Evolutionary conservation across 2,797 vertebrate species (phyloP).

Genomic region (Heterohyrax brucei): DNA sequence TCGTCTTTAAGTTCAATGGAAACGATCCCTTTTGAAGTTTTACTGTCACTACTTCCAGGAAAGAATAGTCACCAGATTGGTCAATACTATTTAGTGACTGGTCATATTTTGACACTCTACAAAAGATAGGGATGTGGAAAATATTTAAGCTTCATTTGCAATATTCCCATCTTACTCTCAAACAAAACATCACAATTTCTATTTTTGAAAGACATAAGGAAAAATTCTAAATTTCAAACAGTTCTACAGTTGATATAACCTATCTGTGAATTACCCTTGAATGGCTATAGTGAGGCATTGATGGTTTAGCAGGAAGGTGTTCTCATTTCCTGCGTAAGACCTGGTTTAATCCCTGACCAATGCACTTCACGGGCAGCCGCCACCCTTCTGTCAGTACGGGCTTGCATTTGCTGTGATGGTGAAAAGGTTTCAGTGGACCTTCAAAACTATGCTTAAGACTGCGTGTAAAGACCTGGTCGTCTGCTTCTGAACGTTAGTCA

Average conservation of each 20-base stretch:
- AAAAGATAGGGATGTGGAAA: slow-evolving; percentile 18
- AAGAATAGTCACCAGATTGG: slow-evolving; percentile 55
- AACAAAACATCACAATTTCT: not conserved
- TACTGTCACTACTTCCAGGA: slow-evolving; percentile 60
- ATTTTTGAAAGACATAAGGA: slow-evolving; percentile 11
- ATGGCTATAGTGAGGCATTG: no score
- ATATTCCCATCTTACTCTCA: not conserved
- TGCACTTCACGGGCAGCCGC: no score
- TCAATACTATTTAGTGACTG: not conserved
- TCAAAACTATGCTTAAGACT: no score
- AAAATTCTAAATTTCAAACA: not conserved
- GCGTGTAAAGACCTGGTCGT: no score
- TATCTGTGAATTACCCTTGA: not conserved
- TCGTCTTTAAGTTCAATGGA: slow-evolving; percentile 36
- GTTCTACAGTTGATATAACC: not conserved
- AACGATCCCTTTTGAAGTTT: slow-evolving; percentile 58
- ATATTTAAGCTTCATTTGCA: not conserved
- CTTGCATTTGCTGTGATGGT: no score
- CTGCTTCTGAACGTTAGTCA: not conserved
- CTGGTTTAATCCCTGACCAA: no score
- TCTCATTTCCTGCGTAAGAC: no score
- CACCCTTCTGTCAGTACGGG: no score
- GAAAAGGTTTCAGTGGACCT: no score
- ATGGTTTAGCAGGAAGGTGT: no score
- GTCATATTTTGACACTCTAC: not conserved